These are phyloP conservation scores for Heliconius congener DNA, from an alignment of 1,140 invertebrate genomes.

Conservation along the genomic window DNA sequence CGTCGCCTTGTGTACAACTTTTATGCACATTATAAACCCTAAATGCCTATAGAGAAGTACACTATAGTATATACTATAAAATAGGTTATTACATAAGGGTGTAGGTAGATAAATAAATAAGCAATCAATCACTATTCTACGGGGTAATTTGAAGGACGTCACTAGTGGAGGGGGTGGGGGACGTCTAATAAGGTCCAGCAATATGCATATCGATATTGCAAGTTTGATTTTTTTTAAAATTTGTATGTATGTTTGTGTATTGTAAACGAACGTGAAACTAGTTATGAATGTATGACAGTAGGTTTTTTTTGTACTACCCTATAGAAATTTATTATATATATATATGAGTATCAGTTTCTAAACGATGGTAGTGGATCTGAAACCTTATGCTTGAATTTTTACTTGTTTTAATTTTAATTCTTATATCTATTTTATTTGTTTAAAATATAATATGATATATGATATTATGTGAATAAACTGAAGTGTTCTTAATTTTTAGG, in stretches of 20 bases:
- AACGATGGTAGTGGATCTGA: too few species aligned
- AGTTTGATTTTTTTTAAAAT: background rate
- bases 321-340: too few species aligned
- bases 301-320: too few species aligned
- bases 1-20: background rate
- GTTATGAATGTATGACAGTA: too few species aligned
- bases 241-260: background rate
- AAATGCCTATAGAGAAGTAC: background rate
- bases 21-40: background rate
- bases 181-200: background rate
- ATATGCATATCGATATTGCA: slow-evolving; percentile 10
- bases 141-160: background rate
- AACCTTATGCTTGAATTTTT: too few species aligned
- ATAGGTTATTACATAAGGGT: background rate
- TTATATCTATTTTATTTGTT: too few species aligned
- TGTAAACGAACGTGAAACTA: background rate
- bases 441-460: too few species aligned
- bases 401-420: too few species aligned
- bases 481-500: too few species aligned
- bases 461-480: too few species aligned
- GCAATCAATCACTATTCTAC: background rate
- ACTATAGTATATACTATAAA: background rate
- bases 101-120: background rate
- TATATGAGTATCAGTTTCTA: too few species aligned
- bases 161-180: background rate